Conservation (phyloP, 1,140 invertebrate genomes). For the Cherax destructor region DNA sequence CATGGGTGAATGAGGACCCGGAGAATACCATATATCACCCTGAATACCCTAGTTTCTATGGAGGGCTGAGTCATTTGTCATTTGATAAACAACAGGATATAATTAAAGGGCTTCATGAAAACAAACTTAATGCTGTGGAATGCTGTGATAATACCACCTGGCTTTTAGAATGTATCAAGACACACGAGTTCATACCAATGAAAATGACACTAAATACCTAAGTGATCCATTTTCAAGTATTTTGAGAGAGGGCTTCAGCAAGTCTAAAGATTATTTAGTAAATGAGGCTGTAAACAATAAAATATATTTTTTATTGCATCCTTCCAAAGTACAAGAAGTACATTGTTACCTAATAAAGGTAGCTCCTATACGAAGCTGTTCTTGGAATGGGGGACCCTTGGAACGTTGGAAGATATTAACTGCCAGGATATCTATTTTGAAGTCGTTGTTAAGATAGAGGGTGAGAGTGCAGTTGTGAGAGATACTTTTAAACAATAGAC, state of each 20-base stretch:
- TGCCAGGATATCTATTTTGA: constrained; percentile 24
- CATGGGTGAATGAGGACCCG: constrained; percentile 33
- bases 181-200: background rate
- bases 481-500: background rate
- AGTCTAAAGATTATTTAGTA: background rate
- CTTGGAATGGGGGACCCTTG: constrained; percentile 18
- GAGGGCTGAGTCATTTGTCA: constrained; percentile 25
- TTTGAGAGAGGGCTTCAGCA: background rate
- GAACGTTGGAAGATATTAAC: constrained; percentile 15
- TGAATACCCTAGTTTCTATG: constrained; percentile 11
- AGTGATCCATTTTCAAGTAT: constrained; percentile 1
- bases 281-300: background rate
- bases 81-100: background rate
- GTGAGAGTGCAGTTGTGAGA: background rate
- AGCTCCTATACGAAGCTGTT: background rate
- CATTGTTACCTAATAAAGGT: background rate
- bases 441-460: background rate
- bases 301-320: background rate
- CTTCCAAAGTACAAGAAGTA: constrained; percentile 8
- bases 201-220: background rate
- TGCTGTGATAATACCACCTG: constrained; percentile 39
- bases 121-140: constrained; percentile 1
- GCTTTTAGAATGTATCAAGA: constrained; percentile 48
- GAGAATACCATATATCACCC: constrained; percentile 33
- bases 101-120: constrained; percentile 6